Evolutionary conservation across 1,140 invertebrate genomes (phyloP), one percentile per base, ranked within the genome.

Genomic region (Caenorhabditis briggsae): DNA sequence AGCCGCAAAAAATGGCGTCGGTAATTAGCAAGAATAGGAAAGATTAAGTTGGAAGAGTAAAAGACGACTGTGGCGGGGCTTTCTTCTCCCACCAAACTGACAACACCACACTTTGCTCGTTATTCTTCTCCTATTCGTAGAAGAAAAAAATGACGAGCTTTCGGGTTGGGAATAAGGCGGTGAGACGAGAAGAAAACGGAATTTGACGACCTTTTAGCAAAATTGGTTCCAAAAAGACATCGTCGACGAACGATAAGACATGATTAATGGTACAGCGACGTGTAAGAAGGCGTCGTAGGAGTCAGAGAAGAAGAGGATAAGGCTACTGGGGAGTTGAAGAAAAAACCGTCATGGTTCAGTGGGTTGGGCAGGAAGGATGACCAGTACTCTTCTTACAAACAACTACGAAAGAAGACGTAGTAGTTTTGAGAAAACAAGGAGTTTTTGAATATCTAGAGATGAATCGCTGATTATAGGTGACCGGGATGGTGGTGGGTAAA

Each of bases 191-290:
- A 50, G 20, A 50, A 78, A 33, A 33, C 33, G 33, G 70, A 78
- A 78, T 53, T 78, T 78, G 70, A 78, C 43, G 70, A 78, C 70
- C 70, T 78, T 78, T 78, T 78, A 78, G 70, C 46, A 78, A 78
- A 78, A 78, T 78, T 78, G 70, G 70, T 78, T 78, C 33, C 70
- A 78, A 78, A 78, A 78, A 78, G 18, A 20, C 70, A 23, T 50
- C 46, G 11, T 50, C 70, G 20, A 25, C 46, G 70, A 48, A 78
- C 70, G 70, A 78, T 78, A 78, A 78, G 70, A 46, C 70, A 78
- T 78, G 70, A 78, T 78, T 78, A 78, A 78, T 78, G 70, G 46
- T 33, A 70, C 64, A 70, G 6, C 43, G 64, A 23, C 33, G 41
- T 53, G n/a, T 14, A 50, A 50, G 70, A 78, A 48, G 46, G 1